Conservation (phyloP, 2,797 vertebrate species). For the Sandelia bainsii region DNA sequence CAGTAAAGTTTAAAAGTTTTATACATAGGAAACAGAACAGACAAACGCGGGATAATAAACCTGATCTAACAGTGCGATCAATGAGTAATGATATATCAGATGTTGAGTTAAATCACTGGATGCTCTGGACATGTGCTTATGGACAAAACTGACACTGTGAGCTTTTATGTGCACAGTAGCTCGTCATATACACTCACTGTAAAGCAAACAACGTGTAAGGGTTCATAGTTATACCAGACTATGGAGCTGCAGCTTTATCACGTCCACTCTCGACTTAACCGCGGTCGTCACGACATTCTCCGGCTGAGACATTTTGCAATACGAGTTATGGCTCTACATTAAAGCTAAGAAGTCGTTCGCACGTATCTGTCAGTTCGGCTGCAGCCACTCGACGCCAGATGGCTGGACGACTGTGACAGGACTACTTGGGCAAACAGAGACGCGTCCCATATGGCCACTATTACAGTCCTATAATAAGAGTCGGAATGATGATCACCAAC, state of each 20-base stretch:
- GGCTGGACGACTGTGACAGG: constrained; percentile 19
- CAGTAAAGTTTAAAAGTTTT: background rate
- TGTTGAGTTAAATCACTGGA: too few species aligned
- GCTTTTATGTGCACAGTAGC: background rate
- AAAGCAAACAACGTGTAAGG: background rate
- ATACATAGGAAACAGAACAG: background rate
- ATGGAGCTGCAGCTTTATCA: background rate
- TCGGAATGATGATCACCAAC: background rate
- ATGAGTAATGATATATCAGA: background rate
- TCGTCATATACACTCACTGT: background rate
- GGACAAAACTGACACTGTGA: too few species aligned
- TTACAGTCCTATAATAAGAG: constrained; percentile 20
- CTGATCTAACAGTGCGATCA: background rate
- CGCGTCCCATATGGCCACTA: constrained; percentile 34
- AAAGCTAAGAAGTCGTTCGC: constrained; percentile 41
- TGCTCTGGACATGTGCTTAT: background rate
- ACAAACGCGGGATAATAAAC: background rate
- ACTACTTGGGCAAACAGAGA: constrained; percentile 27
- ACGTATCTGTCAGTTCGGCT: constrained; percentile 15
- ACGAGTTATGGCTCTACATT: constrained; percentile 18
- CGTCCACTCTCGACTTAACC: background rate
- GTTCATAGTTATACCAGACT: too few species aligned
- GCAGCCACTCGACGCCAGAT: constrained; percentile 49
- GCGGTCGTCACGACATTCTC: background rate
- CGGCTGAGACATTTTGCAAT: constrained; percentile 7